Evolutionary conservation across 2,888 invertebrate species (phyloP).

Genomic region (Thymelicus acteon): DNA sequence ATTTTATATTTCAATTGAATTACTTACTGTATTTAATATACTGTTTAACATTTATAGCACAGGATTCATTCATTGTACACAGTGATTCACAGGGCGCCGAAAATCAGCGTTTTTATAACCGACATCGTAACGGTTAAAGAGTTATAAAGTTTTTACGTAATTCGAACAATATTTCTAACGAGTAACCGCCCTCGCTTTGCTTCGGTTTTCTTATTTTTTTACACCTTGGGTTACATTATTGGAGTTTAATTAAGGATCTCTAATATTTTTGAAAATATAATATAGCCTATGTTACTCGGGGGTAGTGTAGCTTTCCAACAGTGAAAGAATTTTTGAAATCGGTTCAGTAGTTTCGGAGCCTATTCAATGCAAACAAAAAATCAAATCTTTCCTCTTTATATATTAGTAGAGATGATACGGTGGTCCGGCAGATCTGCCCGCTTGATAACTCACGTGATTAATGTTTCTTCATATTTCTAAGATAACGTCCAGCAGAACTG

Average conservation of each 20-base stretch:
- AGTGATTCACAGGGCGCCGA: not conserved
- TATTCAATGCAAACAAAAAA: no score
- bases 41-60: not conserved
- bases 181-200: no score
- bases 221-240: no score
- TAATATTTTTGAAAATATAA: no score
- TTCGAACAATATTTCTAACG: slow-evolving; percentile 25
- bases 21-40: not conserved
- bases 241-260: no score
- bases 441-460: slow-evolving; percentile 32
- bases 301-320: no score
- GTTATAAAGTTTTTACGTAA: slow-evolving; percentile 20
- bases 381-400: no score
- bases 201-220: no score
- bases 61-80: not conserved
- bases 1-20: not conserved
- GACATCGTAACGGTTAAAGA: slow-evolving; percentile 7
- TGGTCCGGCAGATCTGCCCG: slow-evolving; percentile 15
- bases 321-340: no score
- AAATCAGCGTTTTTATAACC: slow-evolving; percentile 4
- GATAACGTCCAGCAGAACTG: slow-evolving; percentile 21
- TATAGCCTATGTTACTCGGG: no score
- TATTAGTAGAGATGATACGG: no score
- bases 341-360: no score
- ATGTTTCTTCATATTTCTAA: slow-evolving; percentile 31